Conservation (phyloP, 2,113 vertebrate genomes). For the Solea solea region DNA sequence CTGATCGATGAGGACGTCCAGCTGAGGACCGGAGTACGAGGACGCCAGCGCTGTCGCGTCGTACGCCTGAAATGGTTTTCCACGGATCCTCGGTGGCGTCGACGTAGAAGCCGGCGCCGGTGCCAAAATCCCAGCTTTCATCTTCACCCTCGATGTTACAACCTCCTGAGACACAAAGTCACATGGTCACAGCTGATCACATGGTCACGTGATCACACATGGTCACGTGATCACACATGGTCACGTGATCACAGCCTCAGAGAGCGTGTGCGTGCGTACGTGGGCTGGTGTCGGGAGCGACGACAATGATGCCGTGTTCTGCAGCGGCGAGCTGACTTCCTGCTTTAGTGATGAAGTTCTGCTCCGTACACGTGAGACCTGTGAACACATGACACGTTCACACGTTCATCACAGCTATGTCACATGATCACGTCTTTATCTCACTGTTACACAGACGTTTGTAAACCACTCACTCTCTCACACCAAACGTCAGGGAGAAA, state of each 20-base stretch:
- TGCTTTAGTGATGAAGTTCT: slow-evolving; percentile 96
- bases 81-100: slow-evolving; percentile 93
- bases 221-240: too few relatives aligned
- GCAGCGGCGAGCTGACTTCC: slow-evolving; percentile 89
- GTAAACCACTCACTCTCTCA: too few relatives aligned
- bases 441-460: too few relatives aligned
- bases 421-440: too few relatives aligned
- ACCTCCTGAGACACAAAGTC: slow-evolving; percentile 80
- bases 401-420: too few relatives aligned
- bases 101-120: slow-evolving; percentile 94
- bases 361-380: slow-evolving; percentile 96
- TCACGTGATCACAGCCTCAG: too few relatives aligned
- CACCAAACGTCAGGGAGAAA: too few relatives aligned
- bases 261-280: slow-evolving; percentile 77
- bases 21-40: slow-evolving; percentile 84
- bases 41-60: slow-evolving; percentile 89
- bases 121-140: slow-evolving; percentile 97
- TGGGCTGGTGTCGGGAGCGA: slow-evolving; percentile 94
- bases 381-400: neutral
- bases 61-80: slow-evolving; percentile 89
- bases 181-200: neutral
- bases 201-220: too few relatives aligned
- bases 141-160: slow-evolving; percentile 95
- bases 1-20: slow-evolving; percentile 96
- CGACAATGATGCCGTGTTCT: slow-evolving; percentile 88